These are phyloP conservation scores for Trididemnum nubilum DNA, from an alignment of 23 tunicate genomes.

Conservation along the genomic window DNA sequence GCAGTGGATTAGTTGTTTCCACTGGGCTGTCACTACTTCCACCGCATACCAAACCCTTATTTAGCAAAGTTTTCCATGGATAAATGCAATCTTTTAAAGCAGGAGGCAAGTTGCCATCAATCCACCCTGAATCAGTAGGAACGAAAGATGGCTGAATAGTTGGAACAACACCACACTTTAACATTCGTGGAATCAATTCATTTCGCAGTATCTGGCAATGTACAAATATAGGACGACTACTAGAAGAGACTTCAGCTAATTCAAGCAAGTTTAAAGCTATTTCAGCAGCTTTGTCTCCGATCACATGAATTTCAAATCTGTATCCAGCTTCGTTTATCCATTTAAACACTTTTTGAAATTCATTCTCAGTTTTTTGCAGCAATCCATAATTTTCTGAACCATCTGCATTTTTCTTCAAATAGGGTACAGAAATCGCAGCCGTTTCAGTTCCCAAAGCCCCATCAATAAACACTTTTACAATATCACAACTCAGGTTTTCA, in stretches of 20 bases:
- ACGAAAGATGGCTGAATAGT: constrained; percentile 87
- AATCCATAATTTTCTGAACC: constrained; percentile 65
- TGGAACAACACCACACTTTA: constrained; percentile 70
- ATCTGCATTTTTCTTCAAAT: constrained; percentile 27
- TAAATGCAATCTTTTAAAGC: constrained; percentile 47
- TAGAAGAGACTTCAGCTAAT: constrained; percentile 41
- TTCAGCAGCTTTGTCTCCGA: constrained; percentile 94
- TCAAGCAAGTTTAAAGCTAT: constrained; percentile 60
- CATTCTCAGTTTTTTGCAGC: constrained; percentile 44
- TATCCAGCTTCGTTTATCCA: constrained; percentile 55
- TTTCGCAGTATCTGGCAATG: constrained; percentile 88
- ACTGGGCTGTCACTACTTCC: constrained; percentile 94
- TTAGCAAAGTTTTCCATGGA: constrained; percentile 75
- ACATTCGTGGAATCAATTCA: constrained; percentile 66
- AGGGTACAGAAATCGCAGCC: constrained; percentile 86
- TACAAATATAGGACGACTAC: constrained; percentile 70
- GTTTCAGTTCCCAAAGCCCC: constrained; percentile 91
- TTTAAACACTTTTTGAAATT: constrained; percentile 34
- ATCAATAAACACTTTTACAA: constrained; percentile 84
- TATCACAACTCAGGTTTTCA: constrained; percentile 44
- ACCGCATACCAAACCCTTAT: constrained; percentile 71
- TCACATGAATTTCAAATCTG: constrained; percentile 90
- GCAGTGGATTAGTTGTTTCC: constrained; percentile 64
- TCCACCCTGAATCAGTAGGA: constrained; percentile 61
- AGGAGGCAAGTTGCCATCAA: constrained; percentile 50